These are phyloP conservation scores for Brachymystax lenok DNA, from an alignment of 2,797 vertebrate species.

Conservation along the genomic window DNA sequence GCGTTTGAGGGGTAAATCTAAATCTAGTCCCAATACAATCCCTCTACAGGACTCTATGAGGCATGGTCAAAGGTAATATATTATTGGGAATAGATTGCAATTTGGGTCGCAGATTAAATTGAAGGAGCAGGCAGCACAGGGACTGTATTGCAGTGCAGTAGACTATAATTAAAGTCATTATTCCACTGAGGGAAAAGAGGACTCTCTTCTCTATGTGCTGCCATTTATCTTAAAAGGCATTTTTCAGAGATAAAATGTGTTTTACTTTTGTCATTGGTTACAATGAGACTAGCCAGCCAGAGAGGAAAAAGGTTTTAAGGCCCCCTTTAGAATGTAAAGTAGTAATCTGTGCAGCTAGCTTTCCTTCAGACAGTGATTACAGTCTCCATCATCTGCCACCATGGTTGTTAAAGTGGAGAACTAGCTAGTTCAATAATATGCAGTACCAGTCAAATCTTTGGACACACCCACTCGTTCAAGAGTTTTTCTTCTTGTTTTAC, in stretches of 20 bases:
- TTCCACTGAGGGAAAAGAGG: conserved; percentile 44
- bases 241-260: conserved; percentile 41
- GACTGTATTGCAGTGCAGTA: conserved; percentile 46
- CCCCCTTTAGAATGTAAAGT: conserved; percentile 23
- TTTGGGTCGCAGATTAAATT: not conserved
- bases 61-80: not conserved
- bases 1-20: not conserved
- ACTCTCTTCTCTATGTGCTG: conserved; percentile 30
- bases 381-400: not conserved
- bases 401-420: not conserved
- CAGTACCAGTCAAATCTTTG: no score
- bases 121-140: not conserved
- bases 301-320: not conserved
- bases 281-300: conserved; percentile 27
- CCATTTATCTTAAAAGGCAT: conserved; percentile 56
- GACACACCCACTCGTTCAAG: no score
- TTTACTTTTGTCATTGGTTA: conserved; percentile 46
- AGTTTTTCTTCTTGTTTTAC: no score
- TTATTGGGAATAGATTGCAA: not conserved
- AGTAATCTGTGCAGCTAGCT: conserved; percentile 13
- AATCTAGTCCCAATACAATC: not conserved
- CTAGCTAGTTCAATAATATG: no score
- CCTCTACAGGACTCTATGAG: not conserved
- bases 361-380: not conserved
- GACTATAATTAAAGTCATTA: conserved; percentile 66